phyloP scores from a whole-genome alignment of 2,888 invertebrate genomes.

The Netelia inedita region DNA sequence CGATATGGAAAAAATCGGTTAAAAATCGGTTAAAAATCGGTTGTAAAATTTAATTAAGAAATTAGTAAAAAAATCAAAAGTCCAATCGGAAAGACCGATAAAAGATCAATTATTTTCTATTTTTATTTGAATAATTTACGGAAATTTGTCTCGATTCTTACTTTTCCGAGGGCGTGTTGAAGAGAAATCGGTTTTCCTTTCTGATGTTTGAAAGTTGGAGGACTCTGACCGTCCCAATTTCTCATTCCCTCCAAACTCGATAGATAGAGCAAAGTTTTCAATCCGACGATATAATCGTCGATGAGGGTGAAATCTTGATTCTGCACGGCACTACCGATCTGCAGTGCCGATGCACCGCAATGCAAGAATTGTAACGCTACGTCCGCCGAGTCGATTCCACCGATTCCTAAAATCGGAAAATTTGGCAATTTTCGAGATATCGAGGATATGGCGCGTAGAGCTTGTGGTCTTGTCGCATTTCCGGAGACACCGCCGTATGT shows the following conservation, averaged over 20 bases:
- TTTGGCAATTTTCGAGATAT: conserved; percentile 94
- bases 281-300: conserved; percentile 96
- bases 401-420: conserved; percentile 97
- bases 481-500: conserved; percentile 98
- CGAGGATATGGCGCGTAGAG: conserved; percentile 95
- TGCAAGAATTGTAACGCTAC: conserved; percentile 97
- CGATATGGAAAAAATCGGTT: background rate
- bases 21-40: background rate
- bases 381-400: conserved; percentile 99
- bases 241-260: conserved; percentile 87
- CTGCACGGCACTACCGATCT: conserved; percentile 98
- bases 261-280: conserved; percentile 94
- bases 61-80: background rate
- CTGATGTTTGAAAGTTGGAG: conserved; percentile 95
- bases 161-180: conserved; percentile 89
- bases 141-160: conserved; percentile 78
- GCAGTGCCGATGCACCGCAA: conserved; percentile 96
- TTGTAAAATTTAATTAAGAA: background rate
- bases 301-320: conserved; percentile 99
- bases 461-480: conserved; percentile 98
- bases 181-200: conserved; percentile 95
- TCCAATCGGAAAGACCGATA: background rate
- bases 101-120: background rate
- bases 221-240: conserved; percentile 98
- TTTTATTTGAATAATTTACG: no score